A percentile compares a stretch with the other conserved stretches of the same genome.
These are phyloP conservation scores for Abrostola tripartita DNA, from an alignment of 2,888 invertebrate genomes.

Conservation along the genomic window DNA sequence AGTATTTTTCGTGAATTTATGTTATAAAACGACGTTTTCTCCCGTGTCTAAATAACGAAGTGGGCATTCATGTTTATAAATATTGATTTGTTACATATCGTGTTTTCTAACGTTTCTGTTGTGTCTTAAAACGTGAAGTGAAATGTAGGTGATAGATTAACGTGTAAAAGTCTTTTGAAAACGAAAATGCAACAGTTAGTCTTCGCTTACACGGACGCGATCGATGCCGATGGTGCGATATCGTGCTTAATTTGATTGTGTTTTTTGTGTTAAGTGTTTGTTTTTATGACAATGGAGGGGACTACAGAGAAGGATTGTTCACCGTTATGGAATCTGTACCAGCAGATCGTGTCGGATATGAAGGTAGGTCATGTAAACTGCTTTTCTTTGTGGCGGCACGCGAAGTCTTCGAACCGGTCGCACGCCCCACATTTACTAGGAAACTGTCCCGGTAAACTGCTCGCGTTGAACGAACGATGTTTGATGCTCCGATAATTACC, in stretches of 20 bases:
- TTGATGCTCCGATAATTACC: conserved; percentile 52
- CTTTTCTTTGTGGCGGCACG: conserved; percentile 50
- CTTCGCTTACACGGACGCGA: conserved; percentile 71
- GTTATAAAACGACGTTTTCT: conserved; percentile 61
- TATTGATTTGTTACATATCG: conserved; percentile 83
- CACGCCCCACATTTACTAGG: conserved; percentile 65
- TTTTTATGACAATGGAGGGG: conserved; percentile 90
- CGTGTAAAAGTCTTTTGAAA: conserved; percentile 53
- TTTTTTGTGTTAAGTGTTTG: conserved; percentile 69
- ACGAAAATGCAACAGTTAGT: conserved; percentile 81
- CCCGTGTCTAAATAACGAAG: conserved; percentile 67
- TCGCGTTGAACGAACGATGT: conserved; percentile 69
- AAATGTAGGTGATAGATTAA: conserved; percentile 76
- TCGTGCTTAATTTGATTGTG: conserved; percentile 69
- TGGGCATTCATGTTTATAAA: conserved; percentile 86
- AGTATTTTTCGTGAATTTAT: conserved; percentile 55
- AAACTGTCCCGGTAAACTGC: conserved; percentile 70
- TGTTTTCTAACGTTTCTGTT: conserved; percentile 64
- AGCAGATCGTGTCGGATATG: conserved; percentile 98
- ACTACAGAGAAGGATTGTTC: conserved; percentile 94
- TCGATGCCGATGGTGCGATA: conserved; percentile 70
- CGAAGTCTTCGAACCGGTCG: conserved; percentile 57
- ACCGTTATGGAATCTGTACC: conserved; percentile 97
- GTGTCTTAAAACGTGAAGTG: conserved; percentile 71
- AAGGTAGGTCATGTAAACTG: conserved; percentile 91